Conservation (phyloP, 2,888 invertebrate genomes). For the Cryptocephalus moraei region DNA sequence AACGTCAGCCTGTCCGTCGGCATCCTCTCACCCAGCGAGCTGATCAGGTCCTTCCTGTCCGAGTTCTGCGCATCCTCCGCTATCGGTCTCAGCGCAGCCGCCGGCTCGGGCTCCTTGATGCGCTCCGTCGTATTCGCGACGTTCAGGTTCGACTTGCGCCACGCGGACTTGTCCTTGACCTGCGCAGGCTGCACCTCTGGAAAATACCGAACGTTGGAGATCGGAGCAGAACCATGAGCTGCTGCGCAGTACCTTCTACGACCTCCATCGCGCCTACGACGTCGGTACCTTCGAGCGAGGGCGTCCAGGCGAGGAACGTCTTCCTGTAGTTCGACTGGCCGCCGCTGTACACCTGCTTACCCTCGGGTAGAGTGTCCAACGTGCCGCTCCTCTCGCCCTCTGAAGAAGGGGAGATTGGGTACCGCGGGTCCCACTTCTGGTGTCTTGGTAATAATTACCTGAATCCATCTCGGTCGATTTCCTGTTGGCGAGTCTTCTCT, state of each 20-base stretch:
- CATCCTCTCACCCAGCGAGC: constrained; percentile 42
- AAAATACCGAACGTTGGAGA: constrained; percentile 3
- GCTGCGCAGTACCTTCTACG: constrained; percentile 56
- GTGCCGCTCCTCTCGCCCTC: constrained; percentile 70
- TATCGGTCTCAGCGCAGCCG: constrained; percentile 40
- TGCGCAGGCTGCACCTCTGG: constrained; percentile 57
- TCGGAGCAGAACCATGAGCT: too few species aligned
- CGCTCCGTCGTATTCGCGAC: constrained; percentile 54
- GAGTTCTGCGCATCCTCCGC: constrained; percentile 41
- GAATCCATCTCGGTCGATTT: constrained; percentile 78
- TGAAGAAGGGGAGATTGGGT: constrained; percentile 25
- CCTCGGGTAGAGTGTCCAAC: constrained; percentile 68
- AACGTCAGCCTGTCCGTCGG: constrained; percentile 48
- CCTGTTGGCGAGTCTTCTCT: constrained; percentile 59
- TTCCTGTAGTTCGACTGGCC: constrained; percentile 45
- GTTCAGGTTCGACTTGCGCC: constrained; percentile 62
- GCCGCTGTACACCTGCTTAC: constrained; percentile 44
- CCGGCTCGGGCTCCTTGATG: constrained; percentile 49
- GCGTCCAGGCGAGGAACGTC: constrained; percentile 70
- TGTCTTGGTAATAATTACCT: too few species aligned
- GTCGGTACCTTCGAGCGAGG: constrained; percentile 71
- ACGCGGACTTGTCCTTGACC: constrained; percentile 66
- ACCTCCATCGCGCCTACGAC: constrained; percentile 78
- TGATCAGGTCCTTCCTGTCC: constrained; percentile 44
- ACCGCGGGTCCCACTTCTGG: not conserved